Base-by-base conservation (phyloP, 2,888 invertebrate genomes). In the Sminthurinus aureus region DNA sequence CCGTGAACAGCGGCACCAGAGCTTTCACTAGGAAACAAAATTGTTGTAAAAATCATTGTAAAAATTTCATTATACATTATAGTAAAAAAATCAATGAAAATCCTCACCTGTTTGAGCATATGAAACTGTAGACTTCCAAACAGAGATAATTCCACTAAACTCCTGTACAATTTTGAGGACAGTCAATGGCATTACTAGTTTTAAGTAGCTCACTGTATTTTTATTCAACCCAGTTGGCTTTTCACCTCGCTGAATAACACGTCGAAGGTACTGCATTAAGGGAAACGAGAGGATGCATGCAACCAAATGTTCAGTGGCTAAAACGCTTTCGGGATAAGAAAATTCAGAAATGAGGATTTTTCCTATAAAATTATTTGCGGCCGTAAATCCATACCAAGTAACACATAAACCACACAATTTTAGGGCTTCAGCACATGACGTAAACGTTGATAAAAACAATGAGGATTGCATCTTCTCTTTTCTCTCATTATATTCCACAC, bases 1-100 rank as follows among this genome's bases (percentile, higher is more conserved):
- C 98, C 88, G 98, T 98, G 92, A 98, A 99, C 86, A 98, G 92
- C 77, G 98, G 98, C 94, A 98, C 58, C 4, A 58, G 58, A 58
- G 58, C 58, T 9, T 58, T 58, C 9, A 58, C 58, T 98, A 92
- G 89, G n/a, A n/a, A n/a, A n/a, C n/a, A n/a, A n/a, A n/a, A n/a
- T n/a, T 58, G 18, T 58, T 15, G 2, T 38, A 38, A 38, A 38
- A 38, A 38, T 38, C 38, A 38, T n/a, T n/a, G n/a, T n/a, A n/a
- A n/a, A n/a, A n/a, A n/a, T n/a, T n/a, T n/a, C n/a, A n/a, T n/a
- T n/a, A n/a, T n/a, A n/a, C n/a, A n/a, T n/a, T n/a, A n/a, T n/a
- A n/a, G n/a, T n/a, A n/a, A n/a, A n/a, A n/a, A n/a, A n/a, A n/a
- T n/a, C n/a, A n/a, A n/a, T n/a, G n/a, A n/a, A n/a, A n/a, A n/a